phyloP scores from a whole-genome alignment of 1,140 invertebrate species.

The Melipona quadrifasciata region DNA sequence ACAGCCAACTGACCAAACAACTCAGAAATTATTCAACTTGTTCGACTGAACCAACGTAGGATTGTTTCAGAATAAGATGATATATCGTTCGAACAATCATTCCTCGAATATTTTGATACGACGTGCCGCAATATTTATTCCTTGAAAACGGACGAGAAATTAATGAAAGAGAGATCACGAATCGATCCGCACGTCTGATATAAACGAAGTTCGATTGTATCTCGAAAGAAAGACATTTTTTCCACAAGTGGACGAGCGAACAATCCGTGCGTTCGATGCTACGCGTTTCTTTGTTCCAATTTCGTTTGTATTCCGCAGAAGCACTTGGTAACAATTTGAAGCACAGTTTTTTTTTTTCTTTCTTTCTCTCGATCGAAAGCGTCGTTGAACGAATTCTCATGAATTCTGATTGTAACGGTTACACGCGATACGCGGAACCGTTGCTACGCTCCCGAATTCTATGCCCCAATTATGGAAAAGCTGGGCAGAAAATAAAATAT shows the following conservation, averaged over 20 bases:
- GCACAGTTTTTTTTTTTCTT: neutral
- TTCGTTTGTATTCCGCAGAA: neutral
- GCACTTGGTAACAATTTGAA: neutral
- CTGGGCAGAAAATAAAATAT: neutral
- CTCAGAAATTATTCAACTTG: no score
- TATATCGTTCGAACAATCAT: no score
- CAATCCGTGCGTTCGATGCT: neutral
- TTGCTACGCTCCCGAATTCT: neutral
- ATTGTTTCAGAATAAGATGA: no score
- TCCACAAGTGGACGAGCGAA: neutral
- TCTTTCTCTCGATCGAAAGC: neutral
- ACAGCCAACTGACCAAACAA: no score
- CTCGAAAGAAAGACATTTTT: neutral
- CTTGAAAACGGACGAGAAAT: no score
- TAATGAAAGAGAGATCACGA: no score
- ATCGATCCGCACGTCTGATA: neutral
- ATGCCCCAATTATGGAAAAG: neutral
- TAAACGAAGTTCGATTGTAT: neutral
- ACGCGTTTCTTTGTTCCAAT: neutral
- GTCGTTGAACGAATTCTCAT: slow-evolving; percentile 23
- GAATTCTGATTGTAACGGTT: neutral
- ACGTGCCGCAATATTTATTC: no score
- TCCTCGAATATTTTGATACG: no score
- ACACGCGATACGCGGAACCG: neutral
- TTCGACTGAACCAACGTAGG: no score